Conservation (phyloP, 2,113 vertebrate genomes). For the Brachionichthys hirsutus region DNA sequence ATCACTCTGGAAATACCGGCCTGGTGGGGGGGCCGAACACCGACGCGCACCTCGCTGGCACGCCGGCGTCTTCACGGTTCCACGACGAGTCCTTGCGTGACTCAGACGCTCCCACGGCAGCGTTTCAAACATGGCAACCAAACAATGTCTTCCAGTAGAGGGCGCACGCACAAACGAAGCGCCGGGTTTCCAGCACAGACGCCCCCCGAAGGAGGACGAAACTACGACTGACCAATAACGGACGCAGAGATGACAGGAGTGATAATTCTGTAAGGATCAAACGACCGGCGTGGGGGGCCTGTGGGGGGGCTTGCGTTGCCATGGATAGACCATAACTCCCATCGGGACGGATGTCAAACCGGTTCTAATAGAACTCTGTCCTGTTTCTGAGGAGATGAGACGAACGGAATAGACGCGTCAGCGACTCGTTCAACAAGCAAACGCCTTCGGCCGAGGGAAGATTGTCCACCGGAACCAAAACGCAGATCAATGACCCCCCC, state of each 20-base stretch:
- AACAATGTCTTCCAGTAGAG: slow-evolving; percentile 3
- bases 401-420: slow-evolving; percentile 18
- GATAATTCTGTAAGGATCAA: too few species aligned
- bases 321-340: too few species aligned
- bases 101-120: slow-evolving; percentile 53
- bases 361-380: too few species aligned
- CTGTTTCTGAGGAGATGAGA: background rate
- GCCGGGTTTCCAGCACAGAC: too few species aligned
- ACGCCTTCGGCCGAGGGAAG: slow-evolving; percentile 21
- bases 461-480: slow-evolving; percentile 25
- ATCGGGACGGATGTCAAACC: too few species aligned
- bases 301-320: too few species aligned
- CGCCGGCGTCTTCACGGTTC: slow-evolving; percentile 42
- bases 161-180: too few species aligned
- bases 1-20: too few species aligned
- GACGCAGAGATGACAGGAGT: too few species aligned
- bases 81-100: slow-evolving; percentile 54
- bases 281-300: too few species aligned
- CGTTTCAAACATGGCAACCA: slow-evolving; percentile 49
- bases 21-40: slow-evolving; percentile 3
- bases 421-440: slow-evolving; percentile 29
- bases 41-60: slow-evolving; percentile 8
- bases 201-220: too few species aligned
- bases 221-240: too few species aligned
- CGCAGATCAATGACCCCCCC: slow-evolving; percentile 27